These are phyloP conservation scores for Maccullochella peelii DNA, from an alignment of 2,113 vertebrate species.

Conservation along the genomic window DNA sequence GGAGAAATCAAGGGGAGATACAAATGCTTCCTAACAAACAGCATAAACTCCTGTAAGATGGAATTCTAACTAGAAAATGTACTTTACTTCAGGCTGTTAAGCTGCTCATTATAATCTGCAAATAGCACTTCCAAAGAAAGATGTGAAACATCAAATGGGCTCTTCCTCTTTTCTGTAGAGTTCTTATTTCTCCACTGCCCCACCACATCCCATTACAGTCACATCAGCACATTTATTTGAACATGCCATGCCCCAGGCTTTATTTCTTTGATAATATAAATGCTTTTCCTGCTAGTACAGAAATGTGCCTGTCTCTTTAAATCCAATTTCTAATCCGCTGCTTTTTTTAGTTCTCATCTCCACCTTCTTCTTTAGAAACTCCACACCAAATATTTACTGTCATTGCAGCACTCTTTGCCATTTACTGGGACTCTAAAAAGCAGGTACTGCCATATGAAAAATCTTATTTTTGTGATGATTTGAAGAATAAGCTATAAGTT, in stretches of 20 bases:
- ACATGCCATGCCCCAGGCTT: background rate
- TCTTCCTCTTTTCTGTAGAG: background rate
- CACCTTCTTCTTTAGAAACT: background rate
- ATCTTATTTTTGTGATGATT: background rate
- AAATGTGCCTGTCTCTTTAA: background rate
- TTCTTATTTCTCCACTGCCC: background rate
- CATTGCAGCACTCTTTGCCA: background rate
- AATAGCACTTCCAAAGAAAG: background rate
- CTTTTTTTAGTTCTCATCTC: background rate
- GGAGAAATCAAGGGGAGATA: background rate
- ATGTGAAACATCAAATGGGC: background rate
- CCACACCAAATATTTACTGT: background rate
- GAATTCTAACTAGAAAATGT: background rate
- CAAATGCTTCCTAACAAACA: background rate
- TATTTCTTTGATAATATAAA: background rate
- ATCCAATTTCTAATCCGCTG: background rate
- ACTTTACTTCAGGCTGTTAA: background rate
- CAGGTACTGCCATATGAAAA: background rate
- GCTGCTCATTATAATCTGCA: background rate
- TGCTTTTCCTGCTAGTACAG: background rate
- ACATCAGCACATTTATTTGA: conserved; percentile 13
- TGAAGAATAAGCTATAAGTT: background rate
- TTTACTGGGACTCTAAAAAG: background rate
- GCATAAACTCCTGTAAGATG: background rate
- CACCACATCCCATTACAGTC: background rate